A percentile compares a stretch with the other conserved stretches of the same genome.
Evolutionary conservation across 1,140 invertebrate species (phyloP).

Genomic region (Drosophila lini): DNA sequence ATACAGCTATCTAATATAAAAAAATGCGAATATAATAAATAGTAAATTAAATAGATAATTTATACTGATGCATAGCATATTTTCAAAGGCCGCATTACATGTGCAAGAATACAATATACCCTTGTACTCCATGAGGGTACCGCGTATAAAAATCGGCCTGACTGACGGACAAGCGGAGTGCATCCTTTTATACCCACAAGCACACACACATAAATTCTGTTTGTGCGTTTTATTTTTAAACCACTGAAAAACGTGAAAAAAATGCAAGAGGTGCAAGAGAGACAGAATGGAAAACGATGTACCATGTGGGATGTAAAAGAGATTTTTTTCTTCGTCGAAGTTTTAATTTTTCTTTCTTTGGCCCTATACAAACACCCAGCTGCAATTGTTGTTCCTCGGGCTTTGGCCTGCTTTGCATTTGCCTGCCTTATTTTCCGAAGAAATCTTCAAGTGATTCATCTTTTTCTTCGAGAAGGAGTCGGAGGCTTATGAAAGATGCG

Average conservation of each 20-base stretch:
- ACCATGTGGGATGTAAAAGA: slow-evolving; percentile 54
- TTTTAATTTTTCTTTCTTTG: slow-evolving; percentile 53
- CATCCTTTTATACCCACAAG: slow-evolving; percentile 52
- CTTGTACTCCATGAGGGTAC: neutral
- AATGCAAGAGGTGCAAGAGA: slow-evolving; percentile 20
- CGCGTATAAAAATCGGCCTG: slow-evolving; percentile 14
- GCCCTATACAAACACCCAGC: slow-evolving; percentile 41
- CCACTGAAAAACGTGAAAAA: slow-evolving; percentile 39
- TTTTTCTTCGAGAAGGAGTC: slow-evolving; percentile 11
- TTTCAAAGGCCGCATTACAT: neutral
- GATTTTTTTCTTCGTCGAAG: slow-evolving; percentile 37
- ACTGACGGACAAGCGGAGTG: slow-evolving; percentile 51
- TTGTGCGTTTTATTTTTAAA: slow-evolving; percentile 55
- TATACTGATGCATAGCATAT: neutral
- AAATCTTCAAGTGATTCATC: slow-evolving; percentile 49
- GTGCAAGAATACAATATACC: slow-evolving; percentile 11
- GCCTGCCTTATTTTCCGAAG: slow-evolving; percentile 29
- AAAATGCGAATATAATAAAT: no score
- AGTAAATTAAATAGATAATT: neutral
- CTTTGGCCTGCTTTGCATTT: slow-evolving; percentile 36
- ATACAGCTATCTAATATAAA: no score
- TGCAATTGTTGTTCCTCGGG: slow-evolving; percentile 45
- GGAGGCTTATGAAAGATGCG: slow-evolving; percentile 39
- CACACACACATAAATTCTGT: slow-evolving; percentile 37
- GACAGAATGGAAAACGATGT: slow-evolving; percentile 17